phyloP scores from a whole-genome alignment of 1,140 invertebrate genomes.

The Trichonephila inaurata region DNA sequence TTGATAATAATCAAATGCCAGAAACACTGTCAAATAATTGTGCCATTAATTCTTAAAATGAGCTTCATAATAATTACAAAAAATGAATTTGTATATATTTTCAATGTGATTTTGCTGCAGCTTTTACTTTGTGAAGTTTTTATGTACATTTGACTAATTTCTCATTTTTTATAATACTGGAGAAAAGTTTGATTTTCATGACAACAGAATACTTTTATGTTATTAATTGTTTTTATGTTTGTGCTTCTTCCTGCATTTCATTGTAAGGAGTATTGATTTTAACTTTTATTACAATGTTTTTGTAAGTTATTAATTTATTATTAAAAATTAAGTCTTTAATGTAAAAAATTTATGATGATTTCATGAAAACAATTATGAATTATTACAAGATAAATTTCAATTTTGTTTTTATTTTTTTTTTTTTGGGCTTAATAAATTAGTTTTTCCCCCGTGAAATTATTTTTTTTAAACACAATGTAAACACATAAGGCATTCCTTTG shows the following conservation, averaged over 20 bases:
- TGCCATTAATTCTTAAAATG: conserved; percentile 59
- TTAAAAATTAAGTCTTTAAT: no score
- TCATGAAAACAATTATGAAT: no score
- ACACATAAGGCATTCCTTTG: background rate
- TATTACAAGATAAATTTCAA: no score
- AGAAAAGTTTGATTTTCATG: background rate
- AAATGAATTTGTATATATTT: background rate
- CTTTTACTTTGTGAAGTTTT: background rate
- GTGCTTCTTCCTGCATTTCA: background rate
- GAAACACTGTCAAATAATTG: background rate
- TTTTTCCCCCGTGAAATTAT: no score
- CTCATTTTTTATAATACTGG: background rate
- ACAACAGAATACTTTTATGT: background rate
- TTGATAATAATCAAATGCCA: background rate
- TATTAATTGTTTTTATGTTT: background rate
- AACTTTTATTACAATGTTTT: no score
- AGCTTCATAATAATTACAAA: conserved; percentile 2
- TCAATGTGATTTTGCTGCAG: background rate
- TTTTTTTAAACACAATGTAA: background rate
- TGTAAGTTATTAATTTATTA: no score
- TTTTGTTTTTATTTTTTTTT: no score
- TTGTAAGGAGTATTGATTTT: background rate
- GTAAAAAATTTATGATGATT: no score
- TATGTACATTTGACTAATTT: background rate
- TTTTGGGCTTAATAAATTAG: no score